A percentile compares a stretch with the other conserved stretches of the same genome.
phyloP scores from a whole-genome alignment of 2,113 vertebrate species.

The Jaculus jaculus region DNA sequence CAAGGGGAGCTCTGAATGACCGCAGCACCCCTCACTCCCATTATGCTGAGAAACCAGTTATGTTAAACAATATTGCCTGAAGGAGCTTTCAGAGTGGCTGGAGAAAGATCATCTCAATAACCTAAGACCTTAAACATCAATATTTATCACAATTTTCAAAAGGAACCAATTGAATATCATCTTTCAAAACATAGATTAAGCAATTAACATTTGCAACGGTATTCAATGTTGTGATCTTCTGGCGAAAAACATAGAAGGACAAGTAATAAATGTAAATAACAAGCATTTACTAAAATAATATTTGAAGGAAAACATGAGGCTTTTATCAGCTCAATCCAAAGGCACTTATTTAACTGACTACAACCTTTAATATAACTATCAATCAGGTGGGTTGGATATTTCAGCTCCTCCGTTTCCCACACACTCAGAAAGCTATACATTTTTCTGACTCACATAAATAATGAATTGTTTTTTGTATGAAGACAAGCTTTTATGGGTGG shows the following conservation, averaged over 20 bases:
- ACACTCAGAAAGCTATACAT: constrained; percentile 69
- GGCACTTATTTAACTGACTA: constrained; percentile 78
- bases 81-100: constrained; percentile 49
- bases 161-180: constrained; percentile 48
- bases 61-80: constrained; percentile 69
- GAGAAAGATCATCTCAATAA: constrained; percentile 66
- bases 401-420: constrained; percentile 73
- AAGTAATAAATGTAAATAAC: constrained; percentile 70
- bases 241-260: constrained; percentile 57
- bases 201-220: constrained; percentile 51
- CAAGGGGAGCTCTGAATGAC: constrained; percentile 18
- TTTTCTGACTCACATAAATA: constrained; percentile 80
- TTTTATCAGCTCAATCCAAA: constrained; percentile 65
- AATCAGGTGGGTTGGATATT: constrained; percentile 79
- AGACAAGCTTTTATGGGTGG: constrained; percentile 71
- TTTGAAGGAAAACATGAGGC: constrained; percentile 66
- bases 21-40: constrained; percentile 29
- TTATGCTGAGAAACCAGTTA: constrained; percentile 73
- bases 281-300: constrained; percentile 78
- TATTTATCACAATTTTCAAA: constrained; percentile 70
- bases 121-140: constrained; percentile 55
- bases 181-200: neutral
- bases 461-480: constrained; percentile 83
- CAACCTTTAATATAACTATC: constrained; percentile 83
- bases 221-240: constrained; percentile 66